Conservation (phyloP, 2,888 invertebrate genomes). For the Hypsopygia costalis region DNA sequence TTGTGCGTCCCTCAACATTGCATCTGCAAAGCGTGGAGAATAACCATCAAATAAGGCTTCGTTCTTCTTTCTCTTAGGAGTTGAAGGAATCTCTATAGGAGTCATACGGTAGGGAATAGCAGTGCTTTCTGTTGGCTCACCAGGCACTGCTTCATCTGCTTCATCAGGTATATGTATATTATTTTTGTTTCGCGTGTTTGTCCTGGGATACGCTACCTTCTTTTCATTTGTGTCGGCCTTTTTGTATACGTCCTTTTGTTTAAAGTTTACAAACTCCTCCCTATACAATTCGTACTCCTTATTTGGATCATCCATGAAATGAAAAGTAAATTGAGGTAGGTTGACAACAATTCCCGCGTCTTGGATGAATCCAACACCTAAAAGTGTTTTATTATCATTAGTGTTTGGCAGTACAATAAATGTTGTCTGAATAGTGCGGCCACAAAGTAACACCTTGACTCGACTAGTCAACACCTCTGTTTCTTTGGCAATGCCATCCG, state of each 20-base stretch:
- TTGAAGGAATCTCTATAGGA: background rate
- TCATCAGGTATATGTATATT: background rate
- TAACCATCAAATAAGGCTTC: background rate
- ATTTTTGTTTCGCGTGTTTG: background rate
- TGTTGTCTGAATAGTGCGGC: slow-evolving; percentile 7
- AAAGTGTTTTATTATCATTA: slow-evolving; percentile 17
- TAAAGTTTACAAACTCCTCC: background rate
- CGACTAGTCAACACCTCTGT: background rate
- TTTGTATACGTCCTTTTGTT: background rate
- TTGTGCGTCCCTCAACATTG: background rate
- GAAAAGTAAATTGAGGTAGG: slow-evolving; percentile 18
- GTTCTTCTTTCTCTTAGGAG: background rate
- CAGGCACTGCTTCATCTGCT: background rate
- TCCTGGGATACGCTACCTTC: background rate
- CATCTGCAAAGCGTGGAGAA: background rate
- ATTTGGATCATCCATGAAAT: slow-evolving; percentile 18
- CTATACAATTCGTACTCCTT: slow-evolving; percentile 20
- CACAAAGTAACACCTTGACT: background rate
- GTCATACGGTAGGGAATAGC: background rate
- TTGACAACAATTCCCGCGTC: slow-evolving; percentile 20
- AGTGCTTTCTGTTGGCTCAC: background rate
- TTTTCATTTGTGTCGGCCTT: background rate
- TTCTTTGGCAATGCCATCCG: slow-evolving; percentile 7
- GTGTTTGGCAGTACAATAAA: slow-evolving; percentile 24
- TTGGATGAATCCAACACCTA: slow-evolving; percentile 23